Evolutionary conservation across 2,113 vertebrate species (phyloP), one percentile per base, ranked within the genome.

Genomic region (Gallinago media): DNA sequence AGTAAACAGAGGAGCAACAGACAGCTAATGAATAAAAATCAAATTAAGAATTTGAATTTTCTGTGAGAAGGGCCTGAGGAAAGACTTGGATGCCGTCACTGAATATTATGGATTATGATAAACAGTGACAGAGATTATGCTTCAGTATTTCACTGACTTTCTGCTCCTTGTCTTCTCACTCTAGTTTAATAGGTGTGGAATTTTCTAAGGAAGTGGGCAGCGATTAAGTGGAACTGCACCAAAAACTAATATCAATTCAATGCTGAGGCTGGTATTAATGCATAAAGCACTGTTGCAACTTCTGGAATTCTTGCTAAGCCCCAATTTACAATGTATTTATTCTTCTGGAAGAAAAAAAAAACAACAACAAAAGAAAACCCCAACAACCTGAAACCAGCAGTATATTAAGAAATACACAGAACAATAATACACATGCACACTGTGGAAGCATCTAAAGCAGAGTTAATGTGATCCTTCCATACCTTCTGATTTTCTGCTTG

Each of bases 11-110:
- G 34, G 7, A 95, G 63, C 59, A 89, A 32, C 10, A 38, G 44
- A 70, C 34, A 61, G 42, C 67, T 77, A 89, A 94, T 80, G 75
- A 88, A 93, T 90, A 84, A 95, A 95, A 81, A 90, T 38, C 27
- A 21, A 77, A 90, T 63, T 26, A 84, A 84, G 66, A 42, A 79
- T 59, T 32, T 70, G 62, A 92, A 62, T 83, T 89, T 79, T 72
- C 52, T 88, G 27, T 46, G 46, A 81, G 61, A 70, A 49, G 23
- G 55, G 52, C 67, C 85, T 32, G 26, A 76, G 61, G 71, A 85
- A 92, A 78, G 55, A 50, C 80, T 73, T 85, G n/a, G 58, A 66
- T 88, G 68, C 31, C 36, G 88, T 81, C 77, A 61, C 17, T 11
- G 65, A 92, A 11, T 71, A 40, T 44, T 58, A 55, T 0, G 6